Evolutionary conservation across 2,113 vertebrate species (phyloP).

Genomic region (Heptranchias perlo): DNA sequence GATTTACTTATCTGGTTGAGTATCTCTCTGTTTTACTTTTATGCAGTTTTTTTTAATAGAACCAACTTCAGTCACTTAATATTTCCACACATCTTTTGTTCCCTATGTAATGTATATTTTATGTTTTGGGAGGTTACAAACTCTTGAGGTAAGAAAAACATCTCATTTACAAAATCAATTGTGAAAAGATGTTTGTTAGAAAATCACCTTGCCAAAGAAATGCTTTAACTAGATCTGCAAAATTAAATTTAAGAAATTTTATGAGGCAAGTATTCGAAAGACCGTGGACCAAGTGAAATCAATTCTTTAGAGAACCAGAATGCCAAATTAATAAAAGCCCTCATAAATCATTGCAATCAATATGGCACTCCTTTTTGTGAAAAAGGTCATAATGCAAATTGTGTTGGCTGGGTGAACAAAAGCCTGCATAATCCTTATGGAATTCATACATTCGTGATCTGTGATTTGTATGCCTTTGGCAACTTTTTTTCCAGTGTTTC

Average conservation of each 20-base stretch:
- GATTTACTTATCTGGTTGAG: neutral
- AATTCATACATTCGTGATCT: slow-evolving; percentile 12
- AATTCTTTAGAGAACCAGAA: slow-evolving; percentile 1
- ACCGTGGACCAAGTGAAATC: neutral
- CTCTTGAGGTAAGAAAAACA: neutral
- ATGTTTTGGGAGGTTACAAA: neutral
- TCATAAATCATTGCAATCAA: slow-evolving; percentile 34
- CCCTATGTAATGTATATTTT: slow-evolving; percentile 19
- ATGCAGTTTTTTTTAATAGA: neutral
- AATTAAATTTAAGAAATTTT: neutral
- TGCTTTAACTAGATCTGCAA: neutral
- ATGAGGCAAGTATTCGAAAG: neutral
- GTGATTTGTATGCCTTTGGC: neutral
- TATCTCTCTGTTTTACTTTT: neutral
- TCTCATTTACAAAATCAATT: neutral
- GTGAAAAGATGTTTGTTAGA: neutral
- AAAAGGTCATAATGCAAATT: slow-evolving; percentile 35
- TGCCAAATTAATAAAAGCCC: slow-evolving; percentile 11
- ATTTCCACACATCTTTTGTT: neutral
- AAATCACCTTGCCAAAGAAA: neutral
- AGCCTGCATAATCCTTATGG: slow-evolving; percentile 35
- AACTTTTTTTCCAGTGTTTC: neutral
- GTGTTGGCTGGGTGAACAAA: slow-evolving; percentile 26
- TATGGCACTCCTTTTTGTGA: slow-evolving; percentile 13
- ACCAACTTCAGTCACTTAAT: neutral